Evolutionary conservation across 2,113 vertebrate genomes (phyloP), one percentile per base, ranked within the genome.

Genomic region (Lagopus muta): DNA sequence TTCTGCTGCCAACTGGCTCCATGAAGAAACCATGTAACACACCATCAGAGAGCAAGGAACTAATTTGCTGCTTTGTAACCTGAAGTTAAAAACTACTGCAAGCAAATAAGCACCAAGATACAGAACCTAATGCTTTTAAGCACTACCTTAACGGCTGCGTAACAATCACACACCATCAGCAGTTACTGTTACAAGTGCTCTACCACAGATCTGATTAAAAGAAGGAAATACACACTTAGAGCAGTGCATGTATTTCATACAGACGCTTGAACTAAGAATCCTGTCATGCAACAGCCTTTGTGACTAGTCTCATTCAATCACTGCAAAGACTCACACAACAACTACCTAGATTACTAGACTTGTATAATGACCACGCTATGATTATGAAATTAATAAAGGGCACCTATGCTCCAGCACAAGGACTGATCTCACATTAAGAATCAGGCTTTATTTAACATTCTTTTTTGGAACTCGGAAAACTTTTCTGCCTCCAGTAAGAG

Each of bases 41-140:
- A 8, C 19, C 32, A 90, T 13, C 38, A 82, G 72, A 94, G 87
- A 66, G 1, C 36, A 79, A 73, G 7, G 17, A 19, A 70, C 27
- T 85, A 43, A 76, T 47, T 32, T 82, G 10, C 27, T 57, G 40
- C 36, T 92, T 83, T 3, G 2, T 36, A 54, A 36, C 32, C 58
- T 22, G 36, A 14, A 27, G 30, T 34, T 66, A 66, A 45, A 70
- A 65, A 81, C n/a, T 47, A 24, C 69, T 24, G 25, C 12, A 64
- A 69, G 40, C 27, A 88, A 57, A 76, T 24, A 40, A 66, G 21
- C 13, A 18, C 36, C 4, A 82, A 52, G 32, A 47, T 42, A 60
- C 80, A 76, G 36, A 84, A 79, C 18, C 11, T 71, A 52, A 62
- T 88, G 61, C 40, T 91, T 90, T 85, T 61, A 84, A 65, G 13